Conservation (phyloP, 2,797 vertebrate genomes). For the Malurus splendens region DNA sequence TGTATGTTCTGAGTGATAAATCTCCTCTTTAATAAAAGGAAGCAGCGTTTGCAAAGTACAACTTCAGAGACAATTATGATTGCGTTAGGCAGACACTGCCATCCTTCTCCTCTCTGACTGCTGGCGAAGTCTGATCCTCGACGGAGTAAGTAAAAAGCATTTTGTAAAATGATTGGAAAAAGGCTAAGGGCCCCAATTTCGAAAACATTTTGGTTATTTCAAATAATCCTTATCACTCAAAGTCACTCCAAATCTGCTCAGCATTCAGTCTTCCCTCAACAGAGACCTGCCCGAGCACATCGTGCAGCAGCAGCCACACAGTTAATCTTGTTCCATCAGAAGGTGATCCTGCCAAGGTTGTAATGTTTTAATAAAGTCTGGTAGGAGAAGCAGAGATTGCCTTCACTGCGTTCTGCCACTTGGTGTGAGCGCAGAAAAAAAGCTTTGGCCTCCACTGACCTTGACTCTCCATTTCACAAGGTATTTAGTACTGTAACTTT, state of each 20-base stretch:
- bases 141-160: not conserved
- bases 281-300: not conserved
- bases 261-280: slow-evolving; percentile 24
- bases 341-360: slow-evolving; percentile 52
- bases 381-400: slow-evolving; percentile 14
- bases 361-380: slow-evolving; percentile 50
- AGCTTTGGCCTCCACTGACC: slow-evolving; percentile 32
- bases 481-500: slow-evolving; percentile 39
- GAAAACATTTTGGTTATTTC: slow-evolving; percentile 21
- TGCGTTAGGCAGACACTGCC: slow-evolving; percentile 19
- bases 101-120: slow-evolving; percentile 23
- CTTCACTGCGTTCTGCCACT: not conserved
- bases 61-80: slow-evolving; percentile 42
- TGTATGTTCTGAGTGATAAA: slow-evolving; percentile 39
- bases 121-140: not conserved
- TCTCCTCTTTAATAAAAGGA: slow-evolving; percentile 53
- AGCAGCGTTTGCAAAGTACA: slow-evolving; percentile 38
- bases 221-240: slow-evolving; percentile 47
- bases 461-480: slow-evolving; percentile 35
- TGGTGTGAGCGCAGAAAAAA: not conserved
- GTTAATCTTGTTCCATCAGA: slow-evolving; percentile 49
- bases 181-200: not conserved
- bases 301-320: not conserved
- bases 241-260: slow-evolving; percentile 34
- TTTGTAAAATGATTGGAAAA: slow-evolving; percentile 12